Base-by-base conservation (phyloP, 2,888 invertebrate species). In the Phorcus lineatus region DNA sequence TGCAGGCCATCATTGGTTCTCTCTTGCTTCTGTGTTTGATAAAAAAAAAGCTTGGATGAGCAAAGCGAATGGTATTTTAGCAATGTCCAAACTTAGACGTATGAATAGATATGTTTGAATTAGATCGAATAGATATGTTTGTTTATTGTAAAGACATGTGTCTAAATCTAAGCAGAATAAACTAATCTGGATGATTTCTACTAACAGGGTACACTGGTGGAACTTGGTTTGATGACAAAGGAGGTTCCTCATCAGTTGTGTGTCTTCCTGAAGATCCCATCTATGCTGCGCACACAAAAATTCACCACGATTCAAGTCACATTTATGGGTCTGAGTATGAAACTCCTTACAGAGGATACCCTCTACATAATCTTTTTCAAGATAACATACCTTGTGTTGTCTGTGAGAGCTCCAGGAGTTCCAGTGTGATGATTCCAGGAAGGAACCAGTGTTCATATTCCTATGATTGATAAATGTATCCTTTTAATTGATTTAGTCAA, bases 371-470 rank as follows among this genome's bases (percentile, higher is more conserved):
- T 24, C 24, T 57, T 1, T 9, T n/a, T 19, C 19, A 57, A 22
- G 57, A 57, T 9, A 19, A 57, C 19, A 57, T 57, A 1, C 57
- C 57, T 22, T 57, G 57, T 57, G 57, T 24, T 9, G 57, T 57
- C 22, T 57, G 57, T 24, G 22, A 57, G 57, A 57, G 24, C 57
- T 19, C 57, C 57, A 57, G 24, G 13, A 57, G 57, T 57, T 9
- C 9, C 57, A 22, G 22, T 24, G 24, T 57, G 57, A 57, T 57
- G 57, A 57, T 57, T 22, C 57, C 57, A 57, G 57, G 22, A 19
- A 57, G 57, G 57, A 57, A 57, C 19, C 57, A 57, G 57, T 57
- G 57, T 57, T 57, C n/a, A n/a, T n/a, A n/a, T n/a, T n/a, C n/a
- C n/a, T n/a, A n/a, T n/a, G n/a, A n/a, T n/a, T n/a, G n/a, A n/a